Evolutionary conservation across 2,113 vertebrate genomes (phyloP).

Genomic region (Carlito syrichta): DNA sequence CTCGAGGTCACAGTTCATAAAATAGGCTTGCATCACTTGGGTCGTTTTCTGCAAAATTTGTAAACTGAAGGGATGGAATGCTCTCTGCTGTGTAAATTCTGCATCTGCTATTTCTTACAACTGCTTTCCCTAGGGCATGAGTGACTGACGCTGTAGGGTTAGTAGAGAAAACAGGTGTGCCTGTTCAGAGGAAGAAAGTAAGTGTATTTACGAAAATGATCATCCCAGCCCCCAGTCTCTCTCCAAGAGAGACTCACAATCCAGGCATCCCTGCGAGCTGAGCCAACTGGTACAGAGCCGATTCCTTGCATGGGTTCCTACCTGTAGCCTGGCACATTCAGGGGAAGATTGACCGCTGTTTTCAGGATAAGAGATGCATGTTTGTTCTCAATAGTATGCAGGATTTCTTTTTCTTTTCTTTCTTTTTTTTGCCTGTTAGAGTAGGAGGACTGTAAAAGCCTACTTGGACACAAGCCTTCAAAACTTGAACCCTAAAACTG

Average conservation of each 20-base stretch:
- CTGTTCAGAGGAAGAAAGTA: slow-evolving; percentile 71
- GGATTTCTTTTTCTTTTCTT: not conserved
- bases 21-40: slow-evolving; percentile 75
- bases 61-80: slow-evolving; percentile 80
- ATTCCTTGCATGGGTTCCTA: not conserved
- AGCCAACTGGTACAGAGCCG: not conserved
- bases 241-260: slow-evolving; percentile 40
- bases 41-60: slow-evolving; percentile 81
- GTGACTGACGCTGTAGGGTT: slow-evolving; percentile 79
- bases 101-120: slow-evolving; percentile 82
- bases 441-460: not conserved
- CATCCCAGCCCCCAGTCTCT: not conserved
- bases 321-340: not conserved
- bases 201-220: slow-evolving; percentile 69
- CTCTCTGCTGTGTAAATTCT: slow-evolving; percentile 76
- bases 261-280: not conserved
- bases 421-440: not conserved
- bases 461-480: not conserved
- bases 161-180: slow-evolving; percentile 85
- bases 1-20: slow-evolving; percentile 80
- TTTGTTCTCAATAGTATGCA: not conserved
- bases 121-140: slow-evolving; percentile 74
- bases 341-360: not conserved
- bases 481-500: not conserved
- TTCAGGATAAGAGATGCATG: not conserved